A percentile compares a stretch with the other conserved stretches of the same genome.
Conservation (phyloP, 2,797 vertebrate genomes). For the Numenius phaeopus region DNA sequence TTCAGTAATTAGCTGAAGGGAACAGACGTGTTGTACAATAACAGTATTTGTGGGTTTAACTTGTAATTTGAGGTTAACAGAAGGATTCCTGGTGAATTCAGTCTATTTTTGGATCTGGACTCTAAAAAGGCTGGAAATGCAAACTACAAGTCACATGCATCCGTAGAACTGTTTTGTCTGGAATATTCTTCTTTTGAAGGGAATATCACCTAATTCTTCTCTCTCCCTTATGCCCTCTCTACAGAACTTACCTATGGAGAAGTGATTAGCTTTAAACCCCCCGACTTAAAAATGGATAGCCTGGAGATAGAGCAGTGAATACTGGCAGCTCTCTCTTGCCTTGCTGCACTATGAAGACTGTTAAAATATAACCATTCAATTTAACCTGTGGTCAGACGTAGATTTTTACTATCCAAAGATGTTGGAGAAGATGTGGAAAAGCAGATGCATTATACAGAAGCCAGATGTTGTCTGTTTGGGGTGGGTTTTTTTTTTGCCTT, state of each 20-base stretch:
- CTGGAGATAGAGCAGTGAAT: constrained; percentile 91
- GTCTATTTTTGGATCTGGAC: neutral
- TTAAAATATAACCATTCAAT: constrained; percentile 53
- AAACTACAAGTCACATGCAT: neutral
- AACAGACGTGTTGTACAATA: neutral
- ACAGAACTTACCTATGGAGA: constrained; percentile 96
- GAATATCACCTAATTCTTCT: neutral
- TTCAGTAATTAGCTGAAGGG: constrained; percentile 26
- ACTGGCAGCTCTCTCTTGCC: constrained; percentile 21
- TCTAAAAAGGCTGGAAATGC: neutral
- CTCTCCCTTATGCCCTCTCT: neutral
- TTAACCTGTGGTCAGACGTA: constrained; percentile 49
- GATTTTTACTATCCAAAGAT: constrained; percentile 73
- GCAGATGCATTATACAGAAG: constrained; percentile 18
- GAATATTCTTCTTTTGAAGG: neutral
- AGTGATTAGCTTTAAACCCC: constrained; percentile 90
- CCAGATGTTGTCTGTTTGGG: neutral
- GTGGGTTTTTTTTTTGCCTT: neutral
- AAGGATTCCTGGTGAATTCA: neutral
- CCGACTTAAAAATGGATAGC: constrained; percentile 86
- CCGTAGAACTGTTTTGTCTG: neutral
- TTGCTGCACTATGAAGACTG: constrained; percentile 69
- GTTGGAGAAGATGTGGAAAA: constrained; percentile 51
- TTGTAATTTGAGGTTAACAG: neutral
- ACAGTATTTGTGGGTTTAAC: neutral